Evolutionary conservation across 2,113 vertebrate genomes (phyloP).

Genomic region (Equus quagga): DNA sequence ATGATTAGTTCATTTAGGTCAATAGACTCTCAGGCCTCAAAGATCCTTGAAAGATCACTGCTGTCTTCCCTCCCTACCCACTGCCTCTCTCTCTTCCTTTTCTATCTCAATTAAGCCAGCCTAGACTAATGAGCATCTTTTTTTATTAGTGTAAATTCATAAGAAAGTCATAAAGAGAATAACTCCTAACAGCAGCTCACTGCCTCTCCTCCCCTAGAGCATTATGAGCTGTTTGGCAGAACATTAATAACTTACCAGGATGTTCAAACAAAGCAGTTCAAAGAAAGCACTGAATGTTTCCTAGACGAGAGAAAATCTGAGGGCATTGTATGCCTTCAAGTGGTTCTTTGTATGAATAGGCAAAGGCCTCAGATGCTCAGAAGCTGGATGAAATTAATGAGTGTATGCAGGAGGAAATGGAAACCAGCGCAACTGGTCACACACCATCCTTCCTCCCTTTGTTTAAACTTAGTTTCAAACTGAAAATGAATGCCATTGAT

Average conservation of each 20-base stretch:
- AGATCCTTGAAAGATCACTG: not conserved
- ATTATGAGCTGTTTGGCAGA: conserved; percentile 53
- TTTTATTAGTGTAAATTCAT: conserved; percentile 36
- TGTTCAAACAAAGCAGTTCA: conserved; percentile 57
- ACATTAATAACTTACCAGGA: conserved; percentile 35
- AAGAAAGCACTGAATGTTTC: conserved; percentile 54
- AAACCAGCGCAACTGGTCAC: not conserved
- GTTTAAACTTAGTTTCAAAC: not conserved
- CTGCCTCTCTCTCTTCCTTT: not conserved
- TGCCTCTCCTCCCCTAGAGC: not conserved
- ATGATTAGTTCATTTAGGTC: not conserved
- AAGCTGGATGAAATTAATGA: conserved; percentile 24
- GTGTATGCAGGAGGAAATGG: not conserved
- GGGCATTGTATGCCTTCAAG: conserved; percentile 56
- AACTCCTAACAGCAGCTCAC: not conserved
- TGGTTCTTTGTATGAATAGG: conserved; percentile 18
- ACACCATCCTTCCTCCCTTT: not conserved
- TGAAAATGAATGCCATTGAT: not conserved
- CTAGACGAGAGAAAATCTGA: not conserved
- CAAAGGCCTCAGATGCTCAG: not conserved
- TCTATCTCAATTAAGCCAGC: not conserved
- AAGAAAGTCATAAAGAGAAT: conserved; percentile 48
- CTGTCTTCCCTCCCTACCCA: not conserved
- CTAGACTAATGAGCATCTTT: conserved; percentile 35
- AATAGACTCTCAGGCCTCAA: not conserved